Evolutionary conservation across 2,888 invertebrate species (phyloP).

Genomic region (Conchocele bisecta): DNA sequence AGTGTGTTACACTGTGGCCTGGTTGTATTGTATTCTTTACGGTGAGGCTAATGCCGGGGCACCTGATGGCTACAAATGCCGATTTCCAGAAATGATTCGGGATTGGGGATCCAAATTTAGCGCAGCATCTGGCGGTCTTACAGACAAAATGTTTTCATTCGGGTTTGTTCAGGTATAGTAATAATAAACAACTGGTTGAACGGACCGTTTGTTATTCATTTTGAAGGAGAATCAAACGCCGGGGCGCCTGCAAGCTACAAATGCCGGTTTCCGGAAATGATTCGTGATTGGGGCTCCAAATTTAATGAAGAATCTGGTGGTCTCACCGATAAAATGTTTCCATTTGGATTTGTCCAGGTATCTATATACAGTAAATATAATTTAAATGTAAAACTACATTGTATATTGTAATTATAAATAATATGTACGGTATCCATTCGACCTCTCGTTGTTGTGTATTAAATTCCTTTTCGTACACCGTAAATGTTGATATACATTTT

Average conservation of each 20-base stretch:
- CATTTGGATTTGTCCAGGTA: conserved; percentile 80
- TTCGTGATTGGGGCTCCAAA: conserved; percentile 73
- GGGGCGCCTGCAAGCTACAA: conserved; percentile 61
- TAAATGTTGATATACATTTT: too few relatives aligned
- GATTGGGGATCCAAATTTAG: conserved; percentile 74
- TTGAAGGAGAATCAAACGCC: conserved; percentile 75
- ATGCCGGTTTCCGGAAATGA: conserved; percentile 78
- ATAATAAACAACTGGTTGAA: background rate
- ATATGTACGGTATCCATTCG: too few relatives aligned
- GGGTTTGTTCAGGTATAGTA: conserved; percentile 77
- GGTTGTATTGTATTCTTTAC: too few relatives aligned
- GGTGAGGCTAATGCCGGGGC: conserved; percentile 69
- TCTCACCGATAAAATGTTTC: conserved; percentile 69
- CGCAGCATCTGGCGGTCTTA: conserved; percentile 58
- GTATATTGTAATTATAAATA: too few relatives aligned
- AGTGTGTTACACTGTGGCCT: too few relatives aligned
- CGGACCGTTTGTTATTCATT: too few relatives aligned
- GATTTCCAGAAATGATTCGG: conserved; percentile 76
- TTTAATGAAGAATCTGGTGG: conserved; percentile 60
- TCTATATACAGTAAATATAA: background rate
- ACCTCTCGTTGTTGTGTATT: too few relatives aligned
- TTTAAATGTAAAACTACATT: too few relatives aligned
- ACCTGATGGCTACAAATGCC: conserved; percentile 68
- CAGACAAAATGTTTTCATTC: conserved; percentile 71
- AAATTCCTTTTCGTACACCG: too few relatives aligned